Conservation (phyloP, 2,113 vertebrate species). For the Tapirus terrestris region DNA sequence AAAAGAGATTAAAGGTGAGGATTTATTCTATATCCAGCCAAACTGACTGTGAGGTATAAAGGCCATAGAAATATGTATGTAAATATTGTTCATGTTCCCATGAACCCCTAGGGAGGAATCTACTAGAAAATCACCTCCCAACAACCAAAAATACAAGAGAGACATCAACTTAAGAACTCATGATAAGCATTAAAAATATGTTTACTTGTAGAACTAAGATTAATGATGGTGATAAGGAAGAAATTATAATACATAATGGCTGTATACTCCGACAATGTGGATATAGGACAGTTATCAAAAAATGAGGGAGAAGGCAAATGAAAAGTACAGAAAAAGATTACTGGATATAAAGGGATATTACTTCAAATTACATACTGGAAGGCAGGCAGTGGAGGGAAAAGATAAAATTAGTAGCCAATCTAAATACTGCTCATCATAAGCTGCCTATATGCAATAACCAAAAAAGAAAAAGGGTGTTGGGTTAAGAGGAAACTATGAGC, state of each 20-base stretch:
- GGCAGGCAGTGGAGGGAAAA: neutral
- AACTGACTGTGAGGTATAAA: neutral
- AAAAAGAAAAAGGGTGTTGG: neutral
- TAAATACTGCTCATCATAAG: neutral
- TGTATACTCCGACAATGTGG: neutral
- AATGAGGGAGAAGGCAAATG: neutral
- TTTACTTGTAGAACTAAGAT: neutral
- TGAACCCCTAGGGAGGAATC: neutral
- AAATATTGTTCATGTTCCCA: neutral
- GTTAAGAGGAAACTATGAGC: neutral
- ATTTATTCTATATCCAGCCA: neutral
- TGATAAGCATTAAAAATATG: neutral
- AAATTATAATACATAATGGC: neutral
- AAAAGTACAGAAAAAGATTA: neutral
- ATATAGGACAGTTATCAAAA: neutral
- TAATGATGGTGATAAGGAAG: neutral
- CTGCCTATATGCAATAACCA: neutral
- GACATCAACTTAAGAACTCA: neutral
- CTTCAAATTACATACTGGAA: neutral
- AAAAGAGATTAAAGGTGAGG: neutral
- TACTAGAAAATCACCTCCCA: neutral
- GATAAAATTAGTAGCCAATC: neutral
- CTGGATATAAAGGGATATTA: neutral
- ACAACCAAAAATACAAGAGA: neutral
- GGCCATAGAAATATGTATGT: neutral